These are phyloP conservation scores for Sinocyclocheilus anophthalmus DNA, from an alignment of 2,113 vertebrate genomes.

Conservation along the genomic window DNA sequence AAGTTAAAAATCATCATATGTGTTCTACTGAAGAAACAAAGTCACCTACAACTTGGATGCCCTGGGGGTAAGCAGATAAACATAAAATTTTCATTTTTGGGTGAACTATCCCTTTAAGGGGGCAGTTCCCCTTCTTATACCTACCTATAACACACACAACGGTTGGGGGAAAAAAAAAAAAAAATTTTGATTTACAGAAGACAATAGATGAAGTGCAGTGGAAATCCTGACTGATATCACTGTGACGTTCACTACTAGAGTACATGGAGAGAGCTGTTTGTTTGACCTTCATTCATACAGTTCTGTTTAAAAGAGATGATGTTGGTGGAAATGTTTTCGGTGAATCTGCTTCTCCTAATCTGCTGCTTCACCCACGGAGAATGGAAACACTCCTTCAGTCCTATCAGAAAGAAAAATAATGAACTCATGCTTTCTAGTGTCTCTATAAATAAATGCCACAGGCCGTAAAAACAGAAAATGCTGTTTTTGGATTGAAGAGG, in stretches of 20 bases:
- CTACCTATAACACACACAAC: neutral
- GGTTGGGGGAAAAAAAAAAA: too few species aligned
- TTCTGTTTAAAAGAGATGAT: constrained; percentile 49
- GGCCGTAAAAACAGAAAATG: neutral
- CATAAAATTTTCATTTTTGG: too few species aligned
- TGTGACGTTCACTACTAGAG: neutral
- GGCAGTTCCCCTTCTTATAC: too few species aligned
- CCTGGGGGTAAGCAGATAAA: too few species aligned
- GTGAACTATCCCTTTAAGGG: too few species aligned
- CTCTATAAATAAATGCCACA: constrained; percentile 45
- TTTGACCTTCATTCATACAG: neutral
- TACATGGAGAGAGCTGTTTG: neutral
- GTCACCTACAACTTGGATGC: too few species aligned
- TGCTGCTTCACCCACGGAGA: constrained; percentile 47
- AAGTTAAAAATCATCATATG: too few species aligned
- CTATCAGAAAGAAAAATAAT: constrained; percentile 46
- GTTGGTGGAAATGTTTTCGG: constrained; percentile 28
- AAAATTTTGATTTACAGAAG: neutral
- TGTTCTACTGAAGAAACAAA: too few species aligned
- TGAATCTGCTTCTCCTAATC: constrained; percentile 49
- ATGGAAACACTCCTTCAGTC: constrained; percentile 25
- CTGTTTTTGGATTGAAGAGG: neutral
- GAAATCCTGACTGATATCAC: neutral
- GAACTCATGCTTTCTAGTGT: constrained; percentile 27
- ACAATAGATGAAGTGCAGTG: neutral